phyloP scores from a whole-genome alignment of 2,888 invertebrate genomes.

The Drosophila mettleri region DNA sequence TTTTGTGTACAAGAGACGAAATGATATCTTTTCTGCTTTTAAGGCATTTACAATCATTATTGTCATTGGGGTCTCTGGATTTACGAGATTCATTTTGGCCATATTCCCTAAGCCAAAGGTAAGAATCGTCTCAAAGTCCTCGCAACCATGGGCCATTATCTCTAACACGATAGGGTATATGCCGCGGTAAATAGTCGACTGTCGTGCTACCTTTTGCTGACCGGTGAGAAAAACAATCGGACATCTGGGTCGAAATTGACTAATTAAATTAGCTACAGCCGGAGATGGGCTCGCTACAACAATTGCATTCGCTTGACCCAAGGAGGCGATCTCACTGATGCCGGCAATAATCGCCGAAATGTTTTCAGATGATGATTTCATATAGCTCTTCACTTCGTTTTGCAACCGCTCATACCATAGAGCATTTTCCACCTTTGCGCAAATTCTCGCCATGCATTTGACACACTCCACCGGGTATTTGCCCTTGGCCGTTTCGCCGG shows the following conservation, averaged over 20 bases:
- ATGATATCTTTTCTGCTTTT: constrained; percentile 46
- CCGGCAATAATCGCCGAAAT: constrained; percentile 96
- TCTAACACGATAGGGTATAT: constrained; percentile 51
- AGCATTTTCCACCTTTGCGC: constrained; percentile 98
- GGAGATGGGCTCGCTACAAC: constrained; percentile 88
- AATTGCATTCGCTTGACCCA: constrained; percentile 94
- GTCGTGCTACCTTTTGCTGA: constrained; percentile 92
- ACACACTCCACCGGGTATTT: constrained; percentile 96
- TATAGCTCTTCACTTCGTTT: constrained; percentile 88
- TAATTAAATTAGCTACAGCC: constrained; percentile 90
- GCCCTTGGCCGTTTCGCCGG: constrained; percentile 99
- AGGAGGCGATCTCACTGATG: constrained; percentile 95
- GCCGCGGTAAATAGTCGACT: constrained; percentile 83
- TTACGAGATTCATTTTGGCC: constrained; percentile 42
- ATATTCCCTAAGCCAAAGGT: constrained; percentile 36
- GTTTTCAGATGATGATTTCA: constrained; percentile 88
- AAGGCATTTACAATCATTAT: constrained; percentile 59
- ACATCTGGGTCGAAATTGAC: constrained; percentile 96
- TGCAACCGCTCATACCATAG: constrained; percentile 96
- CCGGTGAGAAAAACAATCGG: constrained; percentile 96
- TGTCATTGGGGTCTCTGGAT: constrained; percentile 19
- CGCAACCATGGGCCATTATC: constrained; percentile 37
- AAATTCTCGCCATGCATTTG: constrained; percentile 95
- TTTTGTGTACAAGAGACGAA: constrained; percentile 42
- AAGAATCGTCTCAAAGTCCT: constrained; percentile 43